These are phyloP conservation scores for Metalampra italica DNA, from an alignment of 2,888 invertebrate species.

Conservation along the genomic window DNA sequence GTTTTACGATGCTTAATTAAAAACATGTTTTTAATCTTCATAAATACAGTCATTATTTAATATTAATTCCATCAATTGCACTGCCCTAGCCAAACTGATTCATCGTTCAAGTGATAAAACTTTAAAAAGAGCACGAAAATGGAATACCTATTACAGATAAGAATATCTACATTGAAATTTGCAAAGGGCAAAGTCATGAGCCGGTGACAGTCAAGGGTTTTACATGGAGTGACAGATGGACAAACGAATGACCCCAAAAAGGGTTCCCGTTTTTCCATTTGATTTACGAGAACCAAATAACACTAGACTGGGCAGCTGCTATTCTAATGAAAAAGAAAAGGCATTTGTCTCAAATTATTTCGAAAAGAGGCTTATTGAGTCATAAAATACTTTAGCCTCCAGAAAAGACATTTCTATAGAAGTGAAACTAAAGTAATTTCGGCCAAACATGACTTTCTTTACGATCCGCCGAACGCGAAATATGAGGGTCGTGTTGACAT, in stretches of 20 bases:
- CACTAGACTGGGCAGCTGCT: neutral
- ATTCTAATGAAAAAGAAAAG: conserved; percentile 1
- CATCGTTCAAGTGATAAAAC: no score
- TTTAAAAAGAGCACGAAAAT: no score
- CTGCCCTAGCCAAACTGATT: no score
- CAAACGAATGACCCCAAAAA: conserved; percentile 3
- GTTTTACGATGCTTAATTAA: no score
- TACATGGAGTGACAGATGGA: conserved; percentile 2
- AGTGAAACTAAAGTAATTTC: conserved; percentile 34
- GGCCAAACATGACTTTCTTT: conserved; percentile 32
- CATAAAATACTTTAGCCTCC: conserved; percentile 18
- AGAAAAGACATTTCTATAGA: conserved; percentile 21
- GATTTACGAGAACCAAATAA: conserved; percentile 2
- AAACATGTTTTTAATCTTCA: no score
- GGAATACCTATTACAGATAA: no score
- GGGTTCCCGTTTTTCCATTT: conserved; percentile 2
- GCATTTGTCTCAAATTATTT: conserved; percentile 1
- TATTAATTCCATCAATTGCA: no score
- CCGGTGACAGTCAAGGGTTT: neutral
- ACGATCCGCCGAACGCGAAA: conserved; percentile 38
- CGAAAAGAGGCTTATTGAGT: conserved; percentile 14
- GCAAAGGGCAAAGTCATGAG: no score
- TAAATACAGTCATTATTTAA: no score
- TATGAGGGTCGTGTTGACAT: conserved; percentile 41
- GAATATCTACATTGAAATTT: no score